Evolutionary conservation across 2,113 vertebrate species (phyloP).

Genomic region (Pteropus alecto): DNA sequence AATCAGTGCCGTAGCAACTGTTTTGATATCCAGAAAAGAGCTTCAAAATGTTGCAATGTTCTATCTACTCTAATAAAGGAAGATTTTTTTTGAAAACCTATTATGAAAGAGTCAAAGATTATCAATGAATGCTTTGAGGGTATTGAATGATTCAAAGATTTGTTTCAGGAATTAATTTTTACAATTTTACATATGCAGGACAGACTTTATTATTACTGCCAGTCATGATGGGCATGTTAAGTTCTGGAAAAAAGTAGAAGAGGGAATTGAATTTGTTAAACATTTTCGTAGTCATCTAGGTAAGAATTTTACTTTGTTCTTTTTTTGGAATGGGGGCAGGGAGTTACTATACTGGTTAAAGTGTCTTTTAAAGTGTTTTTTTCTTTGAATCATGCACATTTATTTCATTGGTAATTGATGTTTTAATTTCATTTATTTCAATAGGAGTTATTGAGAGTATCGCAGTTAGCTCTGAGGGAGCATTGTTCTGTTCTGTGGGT

Average conservation of each 20-base stretch:
- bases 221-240: slow-evolving; percentile 99
- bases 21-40: neutral
- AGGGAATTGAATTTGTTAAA: slow-evolving; percentile 98
- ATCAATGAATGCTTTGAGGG: neutral
- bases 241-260: slow-evolving; percentile 98
- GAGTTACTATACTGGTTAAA: neutral
- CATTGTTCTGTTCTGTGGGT: slow-evolving; percentile 94
- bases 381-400: slow-evolving; percentile 20
- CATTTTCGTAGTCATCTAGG: slow-evolving; percentile 96
- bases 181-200: slow-evolving; percentile 82
- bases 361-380: slow-evolving; percentile 15
- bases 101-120: neutral
- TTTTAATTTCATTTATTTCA: slow-evolving; percentile 62
- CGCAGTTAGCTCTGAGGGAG: slow-evolving; percentile 94
- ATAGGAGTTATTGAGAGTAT: slow-evolving; percentile 95
- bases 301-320: slow-evolving; percentile 75
- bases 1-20: neutral
- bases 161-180: slow-evolving; percentile 49
- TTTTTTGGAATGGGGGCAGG: neutral
- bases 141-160: slow-evolving; percentile 10
- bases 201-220: slow-evolving; percentile 97
- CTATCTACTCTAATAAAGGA: neutral
- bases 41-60: neutral
- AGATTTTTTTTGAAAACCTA: neutral
- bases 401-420: slow-evolving; percentile 41